A percentile compares a stretch with the other conserved stretches of the same genome.
phyloP scores from a whole-genome alignment of 2,888 invertebrate genomes.

The Phanerotoma sp. region DNA sequence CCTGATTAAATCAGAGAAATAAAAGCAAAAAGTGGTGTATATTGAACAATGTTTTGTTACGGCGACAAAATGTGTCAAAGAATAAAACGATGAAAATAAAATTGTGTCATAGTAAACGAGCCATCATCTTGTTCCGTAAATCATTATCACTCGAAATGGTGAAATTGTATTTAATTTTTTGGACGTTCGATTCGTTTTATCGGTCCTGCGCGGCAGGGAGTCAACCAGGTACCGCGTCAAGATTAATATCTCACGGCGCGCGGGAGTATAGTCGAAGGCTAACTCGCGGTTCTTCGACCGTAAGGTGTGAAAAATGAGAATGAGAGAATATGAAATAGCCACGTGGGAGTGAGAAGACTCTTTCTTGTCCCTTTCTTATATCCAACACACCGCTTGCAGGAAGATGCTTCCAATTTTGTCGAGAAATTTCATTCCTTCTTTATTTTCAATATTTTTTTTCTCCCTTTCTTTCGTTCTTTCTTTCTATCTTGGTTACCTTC shows the following conservation, averaged over 20 bases:
- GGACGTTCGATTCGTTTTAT: slow-evolving; percentile 39
- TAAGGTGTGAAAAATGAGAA: slow-evolving; percentile 38
- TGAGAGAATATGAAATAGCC: slow-evolving; percentile 31
- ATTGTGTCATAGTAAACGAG: slow-evolving; percentile 24
- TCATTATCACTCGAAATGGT: slow-evolving; percentile 32
- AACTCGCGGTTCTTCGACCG: slow-evolving; percentile 11
- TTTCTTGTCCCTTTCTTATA: not conserved
- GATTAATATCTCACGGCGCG: slow-evolving; percentile 37
- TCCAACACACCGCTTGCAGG: not conserved
- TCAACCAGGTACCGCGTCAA: slow-evolving; percentile 34
- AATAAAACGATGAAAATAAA: slow-evolving; percentile 2
- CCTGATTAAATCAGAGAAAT: not conserved
- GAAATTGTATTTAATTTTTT: slow-evolving; percentile 39
- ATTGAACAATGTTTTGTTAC: no score
- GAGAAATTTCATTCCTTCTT: slow-evolving; percentile 10
- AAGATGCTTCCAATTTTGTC: slow-evolving; percentile 15
- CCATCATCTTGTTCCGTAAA: slow-evolving; percentile 30
- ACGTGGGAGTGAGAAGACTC: slow-evolving; percentile 6
- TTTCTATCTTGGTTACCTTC: not conserved
- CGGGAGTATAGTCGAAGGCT: slow-evolving; percentile 20
- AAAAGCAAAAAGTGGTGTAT: no score
- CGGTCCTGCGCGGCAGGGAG: slow-evolving; percentile 33
- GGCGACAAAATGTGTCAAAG: not conserved
- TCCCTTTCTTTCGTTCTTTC: slow-evolving; percentile 1
- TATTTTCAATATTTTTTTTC: slow-evolving; percentile 6